Conservation (phyloP, 2,888 invertebrate genomes). For the Atrina japonica region DNA sequence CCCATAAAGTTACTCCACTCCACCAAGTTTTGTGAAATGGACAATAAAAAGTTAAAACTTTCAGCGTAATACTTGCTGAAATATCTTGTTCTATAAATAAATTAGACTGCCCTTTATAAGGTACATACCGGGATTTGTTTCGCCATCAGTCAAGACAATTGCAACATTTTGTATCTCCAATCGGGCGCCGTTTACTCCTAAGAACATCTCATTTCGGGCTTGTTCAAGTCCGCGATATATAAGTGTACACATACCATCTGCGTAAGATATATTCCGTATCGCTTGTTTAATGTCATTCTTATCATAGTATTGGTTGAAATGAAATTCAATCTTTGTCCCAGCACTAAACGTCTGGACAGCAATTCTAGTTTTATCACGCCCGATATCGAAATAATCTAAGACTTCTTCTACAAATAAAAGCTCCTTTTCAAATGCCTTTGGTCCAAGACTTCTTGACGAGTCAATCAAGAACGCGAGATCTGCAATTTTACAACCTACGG, state of each 20-base stretch:
- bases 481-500: slow-evolving; percentile 17
- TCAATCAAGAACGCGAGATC: slow-evolving; percentile 77
- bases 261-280: slow-evolving; percentile 12
- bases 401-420: slow-evolving; percentile 72
- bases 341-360: slow-evolving; percentile 77
- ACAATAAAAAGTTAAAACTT: too few relatives aligned
- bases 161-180: slow-evolving; percentile 16
- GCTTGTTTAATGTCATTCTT: slow-evolving; percentile 13
- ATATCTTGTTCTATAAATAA: too few relatives aligned
- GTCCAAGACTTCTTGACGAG: slow-evolving; percentile 77
- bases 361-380: slow-evolving; percentile 70
- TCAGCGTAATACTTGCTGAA: too few relatives aligned
- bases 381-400: slow-evolving; percentile 73
- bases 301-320: slow-evolving; percentile 48
- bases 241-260: slow-evolving; percentile 30
- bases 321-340: slow-evolving; percentile 71
- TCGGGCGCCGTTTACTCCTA: slow-evolving; percentile 15
- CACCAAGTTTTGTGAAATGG: too few relatives aligned
- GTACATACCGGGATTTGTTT: slow-evolving; percentile 27
- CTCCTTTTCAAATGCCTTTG: slow-evolving; percentile 60
- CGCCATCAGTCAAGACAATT: slow-evolving; percentile 33
- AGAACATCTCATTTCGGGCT: slow-evolving; percentile 25
- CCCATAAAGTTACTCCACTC: too few relatives aligned
- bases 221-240: slow-evolving; percentile 31
- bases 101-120: too few relatives aligned